Base-by-base conservation (phyloP, 2,888 invertebrate genomes). In the Hypercompe scribonia region DNA sequence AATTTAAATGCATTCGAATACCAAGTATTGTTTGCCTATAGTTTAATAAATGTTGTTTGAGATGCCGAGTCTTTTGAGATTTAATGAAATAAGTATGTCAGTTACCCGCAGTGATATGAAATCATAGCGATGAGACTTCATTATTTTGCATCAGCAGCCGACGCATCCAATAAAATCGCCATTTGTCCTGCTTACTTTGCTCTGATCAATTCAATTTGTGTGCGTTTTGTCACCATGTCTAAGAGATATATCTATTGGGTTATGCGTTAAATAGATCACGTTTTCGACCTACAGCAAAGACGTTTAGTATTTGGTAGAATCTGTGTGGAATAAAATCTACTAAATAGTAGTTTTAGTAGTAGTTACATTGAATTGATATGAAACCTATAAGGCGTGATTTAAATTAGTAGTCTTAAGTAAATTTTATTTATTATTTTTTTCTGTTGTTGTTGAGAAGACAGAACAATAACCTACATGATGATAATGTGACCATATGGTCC, bases 171-270 rank as follows among this genome's bases (percentile, higher is more conserved):
- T 88, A 84, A 87, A 89, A 89, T 80, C 74, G 70, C 83, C 83
- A 88, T 89, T 89, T 88, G 83, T 89, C 84, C 86, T 80, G 70
- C 73, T 77, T 80, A 79, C 76, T 77, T 79, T 78, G 78, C 78
- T 75, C 79, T 84, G 72, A 83, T 83, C 78, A 79, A 66, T 65
- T 73, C 65, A 73, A 73, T 65, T 70, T 58, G 15, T 61, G 46
- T 70, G 42, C 42, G 33, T 65, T 61, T 65, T 69, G 65, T 58
- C 65, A 54, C 65, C 15, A 34, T 24, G 33, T 33, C 61, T 63
- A 67, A 46, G 31, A 50, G 64, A 36, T 34, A 33, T 28, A 65
- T n/a, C n/a, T n/a, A n/a, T 50, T 50, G 50, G 54, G 65, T 65
- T 65, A 70, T 50, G 50, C 36, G 65, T 65, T 54, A 70, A 70